Evolutionary conservation across 2,888 invertebrate species (phyloP).

Genomic region (Dryobotodes eremita): DNA sequence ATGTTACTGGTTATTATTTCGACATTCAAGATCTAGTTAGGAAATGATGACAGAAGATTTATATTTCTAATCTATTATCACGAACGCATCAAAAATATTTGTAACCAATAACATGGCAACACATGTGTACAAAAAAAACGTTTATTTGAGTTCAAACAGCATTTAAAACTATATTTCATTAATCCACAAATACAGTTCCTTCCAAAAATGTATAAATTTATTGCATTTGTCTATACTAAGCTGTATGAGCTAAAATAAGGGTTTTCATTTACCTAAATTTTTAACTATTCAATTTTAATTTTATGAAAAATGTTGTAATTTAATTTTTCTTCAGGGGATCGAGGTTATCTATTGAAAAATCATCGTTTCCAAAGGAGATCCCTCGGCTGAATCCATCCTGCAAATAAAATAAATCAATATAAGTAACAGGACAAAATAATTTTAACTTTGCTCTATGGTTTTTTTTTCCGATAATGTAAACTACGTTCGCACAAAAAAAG

Average conservation of each 20-base stretch:
- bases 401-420: conserved; percentile 74
- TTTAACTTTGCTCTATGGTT: neutral
- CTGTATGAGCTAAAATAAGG: conserved; percentile 81
- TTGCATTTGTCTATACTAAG: conserved; percentile 77
- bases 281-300: conserved; percentile 73
- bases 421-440: neutral
- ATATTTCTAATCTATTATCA: conserved; percentile 81
- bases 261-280: conserved; percentile 74
- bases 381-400: conserved; percentile 98
- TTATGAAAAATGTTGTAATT: conserved; percentile 68
- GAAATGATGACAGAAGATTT: conserved; percentile 59
- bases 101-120: conserved; percentile 89
- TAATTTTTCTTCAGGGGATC: conserved; percentile 96
- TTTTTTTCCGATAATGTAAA: neutral
- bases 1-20: conserved; percentile 72
- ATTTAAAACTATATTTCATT: conserved; percentile 73
- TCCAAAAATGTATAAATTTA: conserved; percentile 70
- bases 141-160: conserved; percentile 81
- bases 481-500: neutral
- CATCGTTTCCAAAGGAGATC: conserved; percentile 96
- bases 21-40: conserved; percentile 76
- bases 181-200: conserved; percentile 68
- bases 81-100: conserved; percentile 78
- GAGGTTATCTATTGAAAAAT: conserved; percentile 98
- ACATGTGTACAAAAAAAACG: conserved; percentile 72